phyloP scores from a whole-genome alignment of 1,140 invertebrate species.

The Cotesia glomerata region DNA sequence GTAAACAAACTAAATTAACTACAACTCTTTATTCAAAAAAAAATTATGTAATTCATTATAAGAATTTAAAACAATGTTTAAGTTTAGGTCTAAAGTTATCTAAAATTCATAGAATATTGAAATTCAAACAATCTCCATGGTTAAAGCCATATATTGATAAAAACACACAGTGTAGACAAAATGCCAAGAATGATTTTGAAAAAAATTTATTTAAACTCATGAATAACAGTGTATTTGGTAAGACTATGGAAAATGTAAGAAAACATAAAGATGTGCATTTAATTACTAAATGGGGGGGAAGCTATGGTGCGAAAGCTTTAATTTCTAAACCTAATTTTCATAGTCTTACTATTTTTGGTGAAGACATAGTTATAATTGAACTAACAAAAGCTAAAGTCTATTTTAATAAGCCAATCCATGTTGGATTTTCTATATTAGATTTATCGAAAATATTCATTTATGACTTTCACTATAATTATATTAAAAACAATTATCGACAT shows the following conservation, averaged over 20 bases:
- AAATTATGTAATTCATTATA: background rate
- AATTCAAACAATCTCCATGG: constrained; percentile 43
- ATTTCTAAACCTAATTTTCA: background rate
- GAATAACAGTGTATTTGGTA: too few relatives aligned
- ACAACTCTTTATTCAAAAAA: background rate
- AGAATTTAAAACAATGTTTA: background rate
- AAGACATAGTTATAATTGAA: background rate
- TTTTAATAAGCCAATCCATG: background rate
- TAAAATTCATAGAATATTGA: background rate
- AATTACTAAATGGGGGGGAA: background rate
- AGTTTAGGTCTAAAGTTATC: background rate
- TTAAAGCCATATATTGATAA: constrained; percentile 58
- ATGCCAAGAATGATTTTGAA: constrained; percentile 58
- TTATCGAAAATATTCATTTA: background rate
- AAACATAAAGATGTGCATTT: constrained; percentile 31
- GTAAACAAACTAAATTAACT: background rate
- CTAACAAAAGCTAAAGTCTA: background rate
- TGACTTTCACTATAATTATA: constrained; percentile 5
- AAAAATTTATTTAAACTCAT: constrained; percentile 58
- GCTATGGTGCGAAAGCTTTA: background rate
- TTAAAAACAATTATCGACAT: background rate
- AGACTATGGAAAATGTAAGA: too few relatives aligned
- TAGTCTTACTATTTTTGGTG: background rate
- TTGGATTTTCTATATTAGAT: background rate
- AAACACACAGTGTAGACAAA: constrained; percentile 45